A percentile compares a stretch with the other conserved stretches of the same genome.
Evolutionary conservation across 2,797 vertebrate species (phyloP).

Genomic region (Myotis myotis): DNA sequence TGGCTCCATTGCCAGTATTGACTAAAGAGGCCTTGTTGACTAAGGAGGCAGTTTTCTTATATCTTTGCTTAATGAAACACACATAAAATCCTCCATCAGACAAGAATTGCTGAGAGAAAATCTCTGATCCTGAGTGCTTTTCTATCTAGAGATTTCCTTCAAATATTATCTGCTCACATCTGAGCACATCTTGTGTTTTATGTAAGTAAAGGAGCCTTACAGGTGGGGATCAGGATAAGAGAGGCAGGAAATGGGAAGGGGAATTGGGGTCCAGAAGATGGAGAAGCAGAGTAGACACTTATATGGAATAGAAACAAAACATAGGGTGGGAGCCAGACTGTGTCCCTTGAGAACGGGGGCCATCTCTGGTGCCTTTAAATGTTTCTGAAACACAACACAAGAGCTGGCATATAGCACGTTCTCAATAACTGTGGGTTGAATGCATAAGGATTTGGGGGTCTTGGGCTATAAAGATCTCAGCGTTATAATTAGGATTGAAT

Average conservation of each 20-base stretch:
- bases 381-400: background rate
- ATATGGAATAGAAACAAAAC: background rate
- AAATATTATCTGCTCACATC: background rate
- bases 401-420: background rate
- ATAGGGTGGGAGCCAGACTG: background rate
- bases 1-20: background rate
- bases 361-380: background rate
- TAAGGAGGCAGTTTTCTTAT: background rate
- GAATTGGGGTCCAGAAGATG: background rate
- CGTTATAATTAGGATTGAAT: background rate
- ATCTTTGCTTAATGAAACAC: slow-evolving; percentile 38
- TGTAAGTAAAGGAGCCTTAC: background rate
- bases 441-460: background rate
- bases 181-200: background rate
- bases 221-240: background rate
- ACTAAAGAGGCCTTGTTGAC: background rate
- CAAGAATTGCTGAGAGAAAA: slow-evolving; percentile 24
- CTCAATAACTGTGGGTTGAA: background rate
- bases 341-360: background rate
- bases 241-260: background rate
- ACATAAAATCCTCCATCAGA: background rate
- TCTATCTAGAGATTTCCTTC: background rate
- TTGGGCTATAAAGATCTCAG: background rate
- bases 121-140: background rate
- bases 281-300: background rate